Percentiles rank a stretch among this genome's conserved stretches.
These are phyloP conservation scores for Hyperoplus immaculatus DNA, from an alignment of 2,797 vertebrate genomes.

Conservation along the genomic window DNA sequence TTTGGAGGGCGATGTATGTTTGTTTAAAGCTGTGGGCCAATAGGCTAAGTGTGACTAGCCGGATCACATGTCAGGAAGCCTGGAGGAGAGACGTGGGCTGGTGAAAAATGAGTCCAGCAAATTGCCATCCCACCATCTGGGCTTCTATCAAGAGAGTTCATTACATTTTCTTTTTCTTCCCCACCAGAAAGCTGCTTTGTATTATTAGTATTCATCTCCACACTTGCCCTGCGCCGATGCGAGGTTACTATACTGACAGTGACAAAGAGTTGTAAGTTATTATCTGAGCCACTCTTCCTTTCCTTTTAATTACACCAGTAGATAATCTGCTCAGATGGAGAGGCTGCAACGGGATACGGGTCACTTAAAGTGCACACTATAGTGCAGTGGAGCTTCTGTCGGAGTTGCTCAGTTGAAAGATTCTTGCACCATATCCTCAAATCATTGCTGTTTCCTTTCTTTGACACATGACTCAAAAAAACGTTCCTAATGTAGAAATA, in stretches of 20 bases:
- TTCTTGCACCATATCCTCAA: background rate
- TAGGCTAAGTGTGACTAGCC: background rate
- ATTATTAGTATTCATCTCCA: slow-evolving; percentile 74
- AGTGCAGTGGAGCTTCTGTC: slow-evolving; percentile 24
- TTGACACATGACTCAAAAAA: background rate
- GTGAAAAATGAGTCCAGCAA: slow-evolving; percentile 51
- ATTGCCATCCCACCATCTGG: slow-evolving; percentile 50
- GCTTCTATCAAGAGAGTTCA: slow-evolving; percentile 49
- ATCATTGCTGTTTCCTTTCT: slow-evolving; percentile 11
- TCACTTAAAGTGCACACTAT: slow-evolving; percentile 47
- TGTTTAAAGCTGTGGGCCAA: slow-evolving; percentile 18
- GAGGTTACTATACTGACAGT: slow-evolving; percentile 62
- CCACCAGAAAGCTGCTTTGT: slow-evolving; percentile 43
- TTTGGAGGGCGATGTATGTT: background rate
- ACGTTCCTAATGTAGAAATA: background rate
- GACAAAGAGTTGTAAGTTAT: slow-evolving; percentile 56
- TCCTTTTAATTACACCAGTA: slow-evolving; percentile 70
- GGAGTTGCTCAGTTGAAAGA: slow-evolving; percentile 1
- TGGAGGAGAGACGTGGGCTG: slow-evolving; percentile 35
- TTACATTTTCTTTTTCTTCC: slow-evolving; percentile 36
- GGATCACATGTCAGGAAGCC: slow-evolving; percentile 39
- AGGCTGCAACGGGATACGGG: slow-evolving; percentile 49
- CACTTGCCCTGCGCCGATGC: slow-evolving; percentile 40
- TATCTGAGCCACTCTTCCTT: slow-evolving; percentile 51
- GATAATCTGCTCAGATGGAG: slow-evolving; percentile 63